phyloP scores from a whole-genome alignment of 2,888 invertebrate genomes.

The Volucella zonaria region DNA sequence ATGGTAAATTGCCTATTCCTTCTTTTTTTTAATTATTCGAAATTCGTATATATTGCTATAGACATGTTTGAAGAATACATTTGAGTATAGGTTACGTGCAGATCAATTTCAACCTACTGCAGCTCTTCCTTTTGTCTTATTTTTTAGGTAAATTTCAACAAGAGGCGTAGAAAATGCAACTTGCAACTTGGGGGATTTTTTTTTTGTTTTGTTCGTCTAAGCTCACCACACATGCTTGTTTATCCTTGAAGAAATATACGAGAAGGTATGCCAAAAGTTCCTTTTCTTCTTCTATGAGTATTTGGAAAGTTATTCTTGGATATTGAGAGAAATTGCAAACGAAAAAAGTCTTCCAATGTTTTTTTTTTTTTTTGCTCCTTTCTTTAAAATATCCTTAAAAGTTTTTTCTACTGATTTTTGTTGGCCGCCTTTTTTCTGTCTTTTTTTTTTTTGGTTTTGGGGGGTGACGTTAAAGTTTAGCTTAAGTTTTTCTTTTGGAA shows the following conservation, averaged over 20 bases:
- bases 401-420: background rate
- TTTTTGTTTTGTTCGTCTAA: too few species aligned
- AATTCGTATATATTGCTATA: too few species aligned
- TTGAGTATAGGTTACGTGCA: too few species aligned
- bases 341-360: background rate
- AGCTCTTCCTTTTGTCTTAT: background rate
- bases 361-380: background rate
- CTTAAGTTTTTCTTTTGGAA: constrained; percentile 33
- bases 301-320: constrained; percentile 42
- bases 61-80: too few species aligned
- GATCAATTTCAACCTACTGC: background rate
- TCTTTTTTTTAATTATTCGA: too few species aligned
- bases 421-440: background rate
- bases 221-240: too few species aligned
- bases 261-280: constrained; percentile 35
- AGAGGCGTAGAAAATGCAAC: constrained; percentile 27
- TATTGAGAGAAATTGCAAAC: constrained; percentile 33
- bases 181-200: constrained; percentile 15
- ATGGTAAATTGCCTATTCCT: too few species aligned
- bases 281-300: constrained; percentile 13
- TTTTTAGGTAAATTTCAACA: constrained; percentile 25
- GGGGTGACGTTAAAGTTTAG: constrained; percentile 38
- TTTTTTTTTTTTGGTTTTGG: constrained; percentile 15
- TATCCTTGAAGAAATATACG: constrained; percentile 54
- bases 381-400: constrained; percentile 28